Conservation (phyloP, 2,113 vertebrate genomes). For the Oreotragus oreotragus region DNA sequence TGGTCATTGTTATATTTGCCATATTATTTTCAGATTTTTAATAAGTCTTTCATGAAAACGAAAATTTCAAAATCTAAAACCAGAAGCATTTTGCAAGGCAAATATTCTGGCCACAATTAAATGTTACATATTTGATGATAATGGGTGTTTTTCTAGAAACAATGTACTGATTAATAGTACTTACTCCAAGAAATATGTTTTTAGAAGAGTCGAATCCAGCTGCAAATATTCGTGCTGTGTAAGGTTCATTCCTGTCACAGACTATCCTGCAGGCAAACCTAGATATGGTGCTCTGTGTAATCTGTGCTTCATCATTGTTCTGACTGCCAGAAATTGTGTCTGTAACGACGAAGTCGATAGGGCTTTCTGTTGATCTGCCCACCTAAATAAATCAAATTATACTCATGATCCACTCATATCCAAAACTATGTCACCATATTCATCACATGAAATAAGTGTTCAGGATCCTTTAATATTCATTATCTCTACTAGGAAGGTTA, state of each 20-base stretch:
- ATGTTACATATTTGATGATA: not conserved
- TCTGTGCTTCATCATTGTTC: slow-evolving; percentile 91
- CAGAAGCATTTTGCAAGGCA: too few species aligned
- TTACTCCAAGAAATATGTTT: slow-evolving; percentile 99
- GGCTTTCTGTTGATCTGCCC: slow-evolving; percentile 96
- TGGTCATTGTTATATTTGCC: too few species aligned
- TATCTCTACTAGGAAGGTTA: not conserved
- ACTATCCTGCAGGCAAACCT: slow-evolving; percentile 97
- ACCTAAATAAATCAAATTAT: slow-evolving; percentile 78
- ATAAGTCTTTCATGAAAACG: not conserved
- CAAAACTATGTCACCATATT: not conserved
- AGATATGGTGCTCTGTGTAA: slow-evolving; percentile 98
- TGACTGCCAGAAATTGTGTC: slow-evolving; percentile 94
- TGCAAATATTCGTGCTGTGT: slow-evolving; percentile 94
- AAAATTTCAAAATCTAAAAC: slow-evolving; percentile 11
- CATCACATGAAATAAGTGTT: not conserved
- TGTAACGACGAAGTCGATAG: slow-evolving; percentile 98
- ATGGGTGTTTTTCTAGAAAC: not conserved
- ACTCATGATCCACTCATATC: not conserved
- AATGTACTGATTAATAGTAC: slow-evolving; percentile 45
- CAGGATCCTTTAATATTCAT: not conserved
- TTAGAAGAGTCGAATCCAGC: slow-evolving; percentile 98
- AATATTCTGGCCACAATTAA: not conserved
- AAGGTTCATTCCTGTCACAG: slow-evolving; percentile 92
- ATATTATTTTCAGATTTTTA: not conserved